These are phyloP conservation scores for Batillaria attramentaria DNA, from an alignment of 1,140 invertebrate genomes.

Conservation along the genomic window DNA sequence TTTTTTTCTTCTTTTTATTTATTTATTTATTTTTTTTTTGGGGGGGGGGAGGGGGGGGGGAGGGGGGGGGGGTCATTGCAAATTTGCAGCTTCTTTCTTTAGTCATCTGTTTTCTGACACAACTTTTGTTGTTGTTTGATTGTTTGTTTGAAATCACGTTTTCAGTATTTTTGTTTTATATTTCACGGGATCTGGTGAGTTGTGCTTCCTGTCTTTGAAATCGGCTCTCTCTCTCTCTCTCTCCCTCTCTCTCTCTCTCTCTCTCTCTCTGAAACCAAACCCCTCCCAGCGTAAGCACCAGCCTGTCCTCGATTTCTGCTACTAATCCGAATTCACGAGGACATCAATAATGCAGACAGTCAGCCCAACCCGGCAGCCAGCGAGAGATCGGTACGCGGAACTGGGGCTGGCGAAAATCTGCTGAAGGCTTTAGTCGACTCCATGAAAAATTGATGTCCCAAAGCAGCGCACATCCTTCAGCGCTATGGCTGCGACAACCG, in stretches of 20 bases:
- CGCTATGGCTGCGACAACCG: neutral
- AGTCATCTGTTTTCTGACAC: too few relatives aligned
- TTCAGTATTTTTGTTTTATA: too few relatives aligned
- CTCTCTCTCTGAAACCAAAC: neutral
- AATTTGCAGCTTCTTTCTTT: too few relatives aligned
- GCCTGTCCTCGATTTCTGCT: neutral
- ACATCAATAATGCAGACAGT: slow-evolving; percentile 14
- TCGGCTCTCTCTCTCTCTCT: neutral
- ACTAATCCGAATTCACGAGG: neutral
- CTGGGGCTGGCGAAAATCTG: neutral
- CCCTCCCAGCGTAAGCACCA: neutral
- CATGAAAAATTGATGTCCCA: slow-evolving; percentile 16
- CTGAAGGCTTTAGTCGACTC: neutral
- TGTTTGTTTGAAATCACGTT: too few relatives aligned
- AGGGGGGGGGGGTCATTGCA: too few relatives aligned
- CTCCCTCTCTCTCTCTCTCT: neutral
- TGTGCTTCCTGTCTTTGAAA: too few relatives aligned
- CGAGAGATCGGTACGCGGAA: neutral
- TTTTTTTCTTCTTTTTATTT: too few relatives aligned
- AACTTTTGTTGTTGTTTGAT: too few relatives aligned
- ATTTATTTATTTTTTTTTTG: neutral
- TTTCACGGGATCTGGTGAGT: too few relatives aligned
- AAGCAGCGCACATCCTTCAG: neutral
- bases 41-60: neutral
- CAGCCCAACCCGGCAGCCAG: neutral